Conservation (phyloP, 2,888 invertebrate genomes). For the Gymnosoma rotundatum region DNA sequence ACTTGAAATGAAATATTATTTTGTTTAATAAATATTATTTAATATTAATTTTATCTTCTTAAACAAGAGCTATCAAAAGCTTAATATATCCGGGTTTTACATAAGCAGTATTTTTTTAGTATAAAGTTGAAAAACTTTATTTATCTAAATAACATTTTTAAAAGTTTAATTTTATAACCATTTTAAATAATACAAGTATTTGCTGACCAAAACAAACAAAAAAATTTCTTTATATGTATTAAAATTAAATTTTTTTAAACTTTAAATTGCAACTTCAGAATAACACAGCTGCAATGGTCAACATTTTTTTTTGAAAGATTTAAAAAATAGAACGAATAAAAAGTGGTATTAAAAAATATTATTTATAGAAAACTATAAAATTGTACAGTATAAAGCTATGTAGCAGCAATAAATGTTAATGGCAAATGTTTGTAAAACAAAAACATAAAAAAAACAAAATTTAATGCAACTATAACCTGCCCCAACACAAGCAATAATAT, state of each 20-base stretch:
- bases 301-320: slow-evolving; percentile 6
- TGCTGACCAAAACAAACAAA: slow-evolving; percentile 3
- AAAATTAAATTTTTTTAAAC: slow-evolving; percentile 2
- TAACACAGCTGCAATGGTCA: slow-evolving; percentile 51
- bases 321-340: slow-evolving; percentile 6
- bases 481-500: slow-evolving; percentile 2
- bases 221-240: slow-evolving; percentile 26
- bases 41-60: no score
- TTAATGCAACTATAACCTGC: slow-evolving; percentile 37
- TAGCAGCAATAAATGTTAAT: slow-evolving; percentile 63
- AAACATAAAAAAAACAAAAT: slow-evolving; percentile 7
- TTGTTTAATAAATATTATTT: no score
- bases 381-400: slow-evolving; percentile 51
- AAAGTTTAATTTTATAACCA: slow-evolving; percentile 11
- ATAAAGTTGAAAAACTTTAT: no score
- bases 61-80: no score
- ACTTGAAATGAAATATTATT: no score
- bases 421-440: slow-evolving; percentile 29
- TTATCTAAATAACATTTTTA: neutral
- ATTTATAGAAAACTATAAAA: slow-evolving; percentile 56
- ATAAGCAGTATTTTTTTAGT: no score
- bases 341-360: slow-evolving; percentile 42
- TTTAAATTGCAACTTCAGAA: slow-evolving; percentile 20
- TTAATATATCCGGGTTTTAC: no score
- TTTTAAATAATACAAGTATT: neutral